Base-by-base conservation (phyloP, 2,888 invertebrate genomes). In the Cephus pygmeus region DNA sequence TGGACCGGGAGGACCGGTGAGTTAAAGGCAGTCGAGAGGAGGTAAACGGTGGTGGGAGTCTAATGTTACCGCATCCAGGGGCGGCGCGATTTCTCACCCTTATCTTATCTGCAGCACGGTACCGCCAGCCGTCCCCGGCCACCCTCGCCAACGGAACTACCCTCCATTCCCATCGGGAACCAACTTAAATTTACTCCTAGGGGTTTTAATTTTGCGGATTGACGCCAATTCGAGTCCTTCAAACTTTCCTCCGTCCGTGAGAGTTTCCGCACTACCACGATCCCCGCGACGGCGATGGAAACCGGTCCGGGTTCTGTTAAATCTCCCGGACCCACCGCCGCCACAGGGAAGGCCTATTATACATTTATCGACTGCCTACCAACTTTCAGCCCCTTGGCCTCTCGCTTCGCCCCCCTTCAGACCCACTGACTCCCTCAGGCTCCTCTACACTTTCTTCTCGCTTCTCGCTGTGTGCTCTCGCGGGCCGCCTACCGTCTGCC, bases 51-150 rank as follows among this genome's bases (percentile, higher is more conserved):
- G 68, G 68, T 73, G 68, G 56, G 77, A 76, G 81, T 82, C 76
- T 75, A 80, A 77, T 77, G 79, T 79, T 79, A 80, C 74, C 73
- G 86, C 88, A 89, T 88, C 87, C 88, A 88, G 84, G 85, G 87
- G 87, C 87, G 85, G 83, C 83, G 85, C 88, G 89, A 90, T 90
- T 90, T 90, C 89, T 89, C 89, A 90, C 87, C 87, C 88, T 90
- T 90, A 90, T 90, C 90, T 90, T 90, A 90, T 89, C 90, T 86
- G 77, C 56, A 56, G 23, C 56, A 56, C 56, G n/a, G 30, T 31
- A 75, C 76, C 75, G n/a, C 34, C 76, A 71, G 23, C 2, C 56
- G 56, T 56, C 56, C 79, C 82, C 30, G 71, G 77, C 79, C 81
- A 76, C 74, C 80, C 76, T 71, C 68, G 33, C 74, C 78, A 68